phyloP scores from a whole-genome alignment of 2,113 vertebrate species.

The Eurystomus gularis region DNA sequence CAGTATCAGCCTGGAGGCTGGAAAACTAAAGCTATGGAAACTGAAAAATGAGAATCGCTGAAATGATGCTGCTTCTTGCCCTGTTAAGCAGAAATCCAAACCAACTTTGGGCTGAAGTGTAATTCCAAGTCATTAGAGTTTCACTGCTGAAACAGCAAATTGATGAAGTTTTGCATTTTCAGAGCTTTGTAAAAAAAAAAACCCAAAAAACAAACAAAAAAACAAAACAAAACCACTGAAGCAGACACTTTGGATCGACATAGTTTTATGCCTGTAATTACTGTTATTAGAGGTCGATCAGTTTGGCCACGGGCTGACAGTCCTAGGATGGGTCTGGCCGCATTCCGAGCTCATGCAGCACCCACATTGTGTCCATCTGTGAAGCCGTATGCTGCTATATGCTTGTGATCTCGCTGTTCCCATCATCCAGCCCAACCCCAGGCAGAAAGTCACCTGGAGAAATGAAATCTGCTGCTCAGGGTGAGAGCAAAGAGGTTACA shows the following conservation, averaged over 20 bases:
- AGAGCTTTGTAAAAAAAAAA: neutral
- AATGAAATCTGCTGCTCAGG: neutral
- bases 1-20: neutral
- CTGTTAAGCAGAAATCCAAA: neutral
- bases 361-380: rapidly evolving
- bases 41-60: neutral
- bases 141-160: neutral
- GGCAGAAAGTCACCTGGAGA: neutral
- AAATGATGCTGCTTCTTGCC: neutral
- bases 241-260: neutral
- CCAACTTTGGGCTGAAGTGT: neutral
- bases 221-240: too few relatives aligned
- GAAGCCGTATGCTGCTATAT: neutral
- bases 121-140: neutral
- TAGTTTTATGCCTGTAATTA: neutral
- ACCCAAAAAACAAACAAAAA: too few relatives aligned
- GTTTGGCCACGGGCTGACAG: neutral
- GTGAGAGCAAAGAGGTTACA: neutral
- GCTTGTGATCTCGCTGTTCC: neutral
- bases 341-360: rapidly evolving
- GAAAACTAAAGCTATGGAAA: neutral
- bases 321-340: neutral
- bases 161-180: neutral
- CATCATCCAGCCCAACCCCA: neutral
- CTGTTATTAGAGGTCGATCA: neutral